phyloP scores from a whole-genome alignment of 2,888 invertebrate genomes.

The Iphiclides podalirius region DNA sequence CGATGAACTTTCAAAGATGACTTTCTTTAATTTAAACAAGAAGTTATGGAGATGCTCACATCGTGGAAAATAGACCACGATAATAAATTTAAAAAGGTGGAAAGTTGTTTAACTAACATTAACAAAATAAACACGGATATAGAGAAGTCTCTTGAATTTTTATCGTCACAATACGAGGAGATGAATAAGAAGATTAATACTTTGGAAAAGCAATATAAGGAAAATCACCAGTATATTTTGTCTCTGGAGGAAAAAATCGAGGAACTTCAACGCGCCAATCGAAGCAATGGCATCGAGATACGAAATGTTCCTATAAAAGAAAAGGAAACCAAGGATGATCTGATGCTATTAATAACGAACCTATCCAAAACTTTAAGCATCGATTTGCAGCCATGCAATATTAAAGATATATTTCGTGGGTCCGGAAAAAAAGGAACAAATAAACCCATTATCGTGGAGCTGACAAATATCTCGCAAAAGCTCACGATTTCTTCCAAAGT shows the following conservation, averaged over 20 bases:
- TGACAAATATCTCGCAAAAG: conserved; percentile 6
- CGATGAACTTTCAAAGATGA: background rate
- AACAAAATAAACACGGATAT: background rate
- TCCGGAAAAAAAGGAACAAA: background rate
- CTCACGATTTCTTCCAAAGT: too few species aligned
- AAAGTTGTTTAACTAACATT: background rate
- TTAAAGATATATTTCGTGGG: background rate
- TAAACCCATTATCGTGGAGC: background rate
- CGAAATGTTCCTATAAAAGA: background rate
- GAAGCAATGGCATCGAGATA: background rate
- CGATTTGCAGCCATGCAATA: too few species aligned
- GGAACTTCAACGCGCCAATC: background rate
- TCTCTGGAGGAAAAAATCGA: background rate
- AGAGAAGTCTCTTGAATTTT: background rate
- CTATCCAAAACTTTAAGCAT: background rate
- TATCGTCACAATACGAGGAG: background rate
- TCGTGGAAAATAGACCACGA: background rate
- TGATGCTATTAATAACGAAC: background rate
- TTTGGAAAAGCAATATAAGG: too few species aligned
- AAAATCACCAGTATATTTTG: background rate
- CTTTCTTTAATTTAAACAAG: background rate
- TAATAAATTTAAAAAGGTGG: background rate
- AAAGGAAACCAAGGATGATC: background rate
- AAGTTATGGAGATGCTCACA: background rate
- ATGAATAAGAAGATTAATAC: background rate